Evolutionary conservation across 2,113 vertebrate genomes (phyloP).

Genomic region (Hipposideros armiger): DNA sequence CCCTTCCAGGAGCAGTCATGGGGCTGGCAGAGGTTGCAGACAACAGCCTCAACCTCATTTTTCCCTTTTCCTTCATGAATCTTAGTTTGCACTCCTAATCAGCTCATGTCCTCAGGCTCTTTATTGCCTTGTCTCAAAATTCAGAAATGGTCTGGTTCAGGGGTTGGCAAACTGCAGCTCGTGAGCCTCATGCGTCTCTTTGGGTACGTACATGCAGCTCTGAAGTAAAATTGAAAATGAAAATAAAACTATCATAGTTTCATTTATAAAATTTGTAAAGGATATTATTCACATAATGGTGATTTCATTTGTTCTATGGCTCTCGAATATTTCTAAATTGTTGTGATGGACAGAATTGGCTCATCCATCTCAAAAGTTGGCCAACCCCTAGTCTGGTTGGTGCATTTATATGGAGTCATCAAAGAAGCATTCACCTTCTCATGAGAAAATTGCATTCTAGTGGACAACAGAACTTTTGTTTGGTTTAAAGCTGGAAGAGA

Average conservation of each 20-base stretch:
- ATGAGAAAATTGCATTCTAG: neutral
- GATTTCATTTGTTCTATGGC: too few relatives aligned
- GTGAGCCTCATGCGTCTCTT: too few relatives aligned
- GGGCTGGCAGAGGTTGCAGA: neutral
- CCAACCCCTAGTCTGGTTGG: neutral
- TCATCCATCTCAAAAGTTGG: too few relatives aligned
- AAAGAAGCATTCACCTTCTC: neutral
- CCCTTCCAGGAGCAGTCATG: neutral
- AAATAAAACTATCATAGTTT: too few relatives aligned
- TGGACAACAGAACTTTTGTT: neutral
- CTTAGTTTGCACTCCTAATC: neutral
- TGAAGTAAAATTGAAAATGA: too few relatives aligned
- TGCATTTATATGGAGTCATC: neutral
- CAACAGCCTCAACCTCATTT: neutral
- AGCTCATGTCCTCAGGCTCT: neutral
- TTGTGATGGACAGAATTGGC: too few relatives aligned
- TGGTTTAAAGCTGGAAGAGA: conserved; percentile 26
- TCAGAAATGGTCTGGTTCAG: neutral
- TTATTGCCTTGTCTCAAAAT: neutral
- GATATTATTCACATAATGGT: too few relatives aligned
- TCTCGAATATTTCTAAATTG: too few relatives aligned
- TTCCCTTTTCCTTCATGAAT: neutral
- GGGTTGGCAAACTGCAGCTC: too few relatives aligned
- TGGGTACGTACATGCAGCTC: too few relatives aligned
- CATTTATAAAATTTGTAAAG: too few relatives aligned